Evolutionary conservation across 2,797 vertebrate species (phyloP).

Genomic region (Spheniscus humboldti): DNA sequence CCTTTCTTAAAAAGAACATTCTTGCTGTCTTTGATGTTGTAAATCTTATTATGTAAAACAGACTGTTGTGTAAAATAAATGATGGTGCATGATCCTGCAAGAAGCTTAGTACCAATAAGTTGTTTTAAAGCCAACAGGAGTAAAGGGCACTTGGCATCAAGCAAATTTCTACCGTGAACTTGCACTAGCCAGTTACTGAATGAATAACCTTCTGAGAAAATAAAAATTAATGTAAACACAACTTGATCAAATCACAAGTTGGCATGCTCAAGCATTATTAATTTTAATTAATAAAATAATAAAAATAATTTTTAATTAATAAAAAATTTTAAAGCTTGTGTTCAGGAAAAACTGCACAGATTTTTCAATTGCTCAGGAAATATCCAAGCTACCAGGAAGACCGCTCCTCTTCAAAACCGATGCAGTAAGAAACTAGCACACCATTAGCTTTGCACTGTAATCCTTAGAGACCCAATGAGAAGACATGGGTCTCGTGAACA

Average conservation of each 20-base stretch:
- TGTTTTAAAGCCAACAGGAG: not conserved
- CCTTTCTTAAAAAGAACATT: constrained; percentile 29
- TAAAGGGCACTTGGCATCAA: not conserved
- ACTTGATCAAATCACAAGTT: not conserved
- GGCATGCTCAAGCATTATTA: not conserved
- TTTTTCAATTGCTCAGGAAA: not conserved
- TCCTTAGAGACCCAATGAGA: not conserved
- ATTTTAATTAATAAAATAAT: too few species aligned
- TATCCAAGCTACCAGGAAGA: not conserved
- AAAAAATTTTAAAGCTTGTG: not conserved
- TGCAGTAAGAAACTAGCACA: not conserved
- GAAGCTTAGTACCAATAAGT: constrained; percentile 19
- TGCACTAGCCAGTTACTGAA: not conserved
- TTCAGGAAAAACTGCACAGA: not conserved
- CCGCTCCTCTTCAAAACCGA: not conserved
- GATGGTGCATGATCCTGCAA: constrained; percentile 24
- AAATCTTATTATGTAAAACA: constrained; percentile 58
- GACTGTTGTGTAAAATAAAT: constrained; percentile 38
- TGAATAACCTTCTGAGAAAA: not conserved
- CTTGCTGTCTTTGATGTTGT: constrained; percentile 46
- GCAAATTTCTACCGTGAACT: not conserved
- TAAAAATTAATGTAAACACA: not conserved
- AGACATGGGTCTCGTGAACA: not conserved
- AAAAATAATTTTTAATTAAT: too few species aligned
- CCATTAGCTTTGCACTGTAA: not conserved